These are phyloP conservation scores for Macquaria ambigua DNA, from an alignment of 2,113 vertebrate species.

Conservation along the genomic window DNA sequence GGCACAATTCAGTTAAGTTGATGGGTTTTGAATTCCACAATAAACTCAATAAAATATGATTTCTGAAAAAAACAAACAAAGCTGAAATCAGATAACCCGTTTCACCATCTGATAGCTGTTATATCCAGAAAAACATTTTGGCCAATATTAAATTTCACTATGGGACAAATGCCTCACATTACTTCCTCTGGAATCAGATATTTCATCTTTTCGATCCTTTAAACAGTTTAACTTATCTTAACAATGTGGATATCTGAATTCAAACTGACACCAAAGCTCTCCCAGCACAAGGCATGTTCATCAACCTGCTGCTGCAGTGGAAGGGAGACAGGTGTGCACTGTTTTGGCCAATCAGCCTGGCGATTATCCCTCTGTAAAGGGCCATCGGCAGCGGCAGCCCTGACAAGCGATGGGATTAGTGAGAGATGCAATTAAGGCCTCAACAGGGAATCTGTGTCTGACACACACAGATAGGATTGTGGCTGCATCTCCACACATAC, in stretches of 20 bases:
- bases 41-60: background rate
- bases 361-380: slow-evolving; percentile 73
- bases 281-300: slow-evolving; percentile 50
- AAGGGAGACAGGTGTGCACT: slow-evolving; percentile 68
- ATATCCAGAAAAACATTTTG: background rate
- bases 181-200: slow-evolving; percentile 10
- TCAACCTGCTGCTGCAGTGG: slow-evolving; percentile 45
- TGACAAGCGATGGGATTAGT: slow-evolving; percentile 75
- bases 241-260: slow-evolving; percentile 28
- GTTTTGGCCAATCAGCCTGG: slow-evolving; percentile 69
- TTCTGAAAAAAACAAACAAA: background rate
- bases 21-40: background rate
- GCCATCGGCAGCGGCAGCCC: slow-evolving; percentile 55
- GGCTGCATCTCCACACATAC: slow-evolving; percentile 39
- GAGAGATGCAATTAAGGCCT: slow-evolving; percentile 82
- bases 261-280: slow-evolving; percentile 53
- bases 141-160: background rate
- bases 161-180: background rate
- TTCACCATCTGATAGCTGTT: background rate
- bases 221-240: slow-evolving; percentile 22
- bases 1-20: slow-evolving; percentile 1
- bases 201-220: background rate
- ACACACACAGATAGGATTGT: slow-evolving; percentile 72
- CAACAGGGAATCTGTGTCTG: slow-evolving; percentile 67
- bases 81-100: slow-evolving; percentile 33